These are phyloP conservation scores for Schizaphis graminum DNA, from an alignment of 2,888 invertebrate species.

Conservation along the genomic window DNA sequence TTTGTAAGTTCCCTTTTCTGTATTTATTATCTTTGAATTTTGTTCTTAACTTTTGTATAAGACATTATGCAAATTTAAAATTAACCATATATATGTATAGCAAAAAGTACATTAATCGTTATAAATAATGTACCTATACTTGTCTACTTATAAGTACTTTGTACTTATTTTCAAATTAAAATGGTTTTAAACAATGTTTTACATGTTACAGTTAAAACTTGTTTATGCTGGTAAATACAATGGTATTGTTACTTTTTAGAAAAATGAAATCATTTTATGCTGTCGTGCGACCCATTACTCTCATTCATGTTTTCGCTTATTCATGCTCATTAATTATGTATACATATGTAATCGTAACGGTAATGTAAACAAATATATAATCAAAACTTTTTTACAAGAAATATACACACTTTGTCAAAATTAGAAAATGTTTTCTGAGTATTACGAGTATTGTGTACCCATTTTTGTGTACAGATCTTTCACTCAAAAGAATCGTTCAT, in stretches of 20 bases:
- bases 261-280: conserved; percentile 45
- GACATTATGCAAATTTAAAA: not conserved
- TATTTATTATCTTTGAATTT: not conserved
- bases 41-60: not conserved
- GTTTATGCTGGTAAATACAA: not conserved
- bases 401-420: not conserved
- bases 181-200: not conserved
- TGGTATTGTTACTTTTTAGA: conserved; percentile 15
- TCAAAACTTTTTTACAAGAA: not conserved
- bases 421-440: not conserved
- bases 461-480: not conserved
- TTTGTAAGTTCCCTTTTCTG: not conserved
- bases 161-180: not conserved
- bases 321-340: conserved; percentile 42
- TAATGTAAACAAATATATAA: not conserved
- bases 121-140: not conserved
- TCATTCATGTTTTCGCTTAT: conserved; percentile 39
- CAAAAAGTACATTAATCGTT: not conserved
- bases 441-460: not conserved
- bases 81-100: not conserved
- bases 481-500: not conserved
- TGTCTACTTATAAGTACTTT: not conserved
- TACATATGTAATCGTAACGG: conserved; percentile 23
- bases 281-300: conserved; percentile 35
- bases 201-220: not conserved